Percentiles rank a stretch among this genome's conserved stretches.
Conservation (phyloP, 2,113 vertebrate genomes). For the Oncorhynchus tshawytscha region DNA sequence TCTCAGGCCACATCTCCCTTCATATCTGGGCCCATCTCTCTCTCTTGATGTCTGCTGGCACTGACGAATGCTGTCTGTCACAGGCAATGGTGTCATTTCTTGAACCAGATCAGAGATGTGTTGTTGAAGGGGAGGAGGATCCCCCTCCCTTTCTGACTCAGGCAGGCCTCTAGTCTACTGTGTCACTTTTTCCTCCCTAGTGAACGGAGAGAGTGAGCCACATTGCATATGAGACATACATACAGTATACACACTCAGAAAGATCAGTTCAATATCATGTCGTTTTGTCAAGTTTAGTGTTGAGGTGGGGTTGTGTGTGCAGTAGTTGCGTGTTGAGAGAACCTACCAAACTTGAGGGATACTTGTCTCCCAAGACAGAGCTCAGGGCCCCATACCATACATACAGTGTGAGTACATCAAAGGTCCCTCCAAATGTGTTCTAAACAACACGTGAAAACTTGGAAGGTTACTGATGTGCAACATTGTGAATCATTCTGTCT, state of each 20-base stretch:
- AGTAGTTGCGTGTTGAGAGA: background rate
- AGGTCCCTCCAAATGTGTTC: slow-evolving; percentile 16
- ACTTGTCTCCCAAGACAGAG: background rate
- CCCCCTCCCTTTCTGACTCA: slow-evolving; percentile 20
- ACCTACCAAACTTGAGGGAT: background rate
- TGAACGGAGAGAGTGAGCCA: slow-evolving; percentile 5
- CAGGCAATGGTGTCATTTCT: slow-evolving; percentile 1
- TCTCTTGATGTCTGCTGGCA: slow-evolving; percentile 19
- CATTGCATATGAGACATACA: slow-evolving; percentile 3
- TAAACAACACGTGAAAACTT: slow-evolving; percentile 37
- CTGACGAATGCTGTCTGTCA: slow-evolving; percentile 4
- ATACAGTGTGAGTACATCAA: slow-evolving; percentile 17
- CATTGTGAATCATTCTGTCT: slow-evolving; percentile 60
- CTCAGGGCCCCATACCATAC: background rate
- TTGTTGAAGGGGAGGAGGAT: background rate
- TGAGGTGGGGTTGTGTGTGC: background rate
- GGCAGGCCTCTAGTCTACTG: too few relatives aligned
- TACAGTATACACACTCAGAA: background rate
- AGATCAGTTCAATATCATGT: background rate
- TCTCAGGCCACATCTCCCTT: background rate
- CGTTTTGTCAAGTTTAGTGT: background rate
- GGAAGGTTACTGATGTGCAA: slow-evolving; percentile 35
- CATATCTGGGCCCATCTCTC: slow-evolving; percentile 6
- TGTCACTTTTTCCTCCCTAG: slow-evolving; percentile 18
- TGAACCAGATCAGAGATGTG: slow-evolving; percentile 15